These are phyloP conservation scores for Smithornis capensis DNA, from an alignment of 2,113 vertebrate genomes.

Conservation along the genomic window DNA sequence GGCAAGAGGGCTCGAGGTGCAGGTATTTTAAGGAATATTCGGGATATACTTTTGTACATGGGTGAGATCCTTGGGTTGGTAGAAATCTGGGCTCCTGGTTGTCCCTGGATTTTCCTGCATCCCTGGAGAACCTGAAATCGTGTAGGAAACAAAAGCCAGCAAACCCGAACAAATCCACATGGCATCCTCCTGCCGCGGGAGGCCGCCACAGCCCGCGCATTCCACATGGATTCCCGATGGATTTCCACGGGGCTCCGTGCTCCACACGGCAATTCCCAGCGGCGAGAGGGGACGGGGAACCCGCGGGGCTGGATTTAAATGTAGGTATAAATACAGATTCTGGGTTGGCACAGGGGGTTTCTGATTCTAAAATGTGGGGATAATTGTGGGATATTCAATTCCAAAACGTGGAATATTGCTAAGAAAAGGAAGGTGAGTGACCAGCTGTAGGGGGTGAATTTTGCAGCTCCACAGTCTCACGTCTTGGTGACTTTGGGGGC, in stretches of 20 bases:
- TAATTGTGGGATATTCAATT: no score
- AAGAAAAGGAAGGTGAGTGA: fast-evolving
- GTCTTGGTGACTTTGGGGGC: background rate
- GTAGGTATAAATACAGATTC: no score
- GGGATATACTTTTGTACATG: fast-evolving
- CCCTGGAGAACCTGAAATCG: fast-evolving
- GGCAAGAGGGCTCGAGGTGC: background rate
- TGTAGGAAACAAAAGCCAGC: fast-evolving
- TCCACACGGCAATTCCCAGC: fast-evolving
- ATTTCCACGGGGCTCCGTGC: background rate
- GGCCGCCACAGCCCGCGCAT: background rate
- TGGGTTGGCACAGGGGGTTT: no score
- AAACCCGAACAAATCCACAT: fast-evolving
- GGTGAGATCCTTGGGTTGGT: fast-evolving
- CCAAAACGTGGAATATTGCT: fast-evolving
- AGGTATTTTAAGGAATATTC: background rate
- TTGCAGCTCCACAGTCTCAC: fast-evolving
- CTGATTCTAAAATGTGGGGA: no score
- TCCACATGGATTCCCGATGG: background rate
- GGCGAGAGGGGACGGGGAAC: background rate
- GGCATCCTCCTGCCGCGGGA: background rate
- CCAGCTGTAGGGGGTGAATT: fast-evolving
- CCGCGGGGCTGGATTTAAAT: background rate
- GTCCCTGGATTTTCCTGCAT: fast-evolving
- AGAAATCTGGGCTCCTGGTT: background rate